phyloP scores from a whole-genome alignment of 2,888 invertebrate species.

The Elmis aenea region DNA sequence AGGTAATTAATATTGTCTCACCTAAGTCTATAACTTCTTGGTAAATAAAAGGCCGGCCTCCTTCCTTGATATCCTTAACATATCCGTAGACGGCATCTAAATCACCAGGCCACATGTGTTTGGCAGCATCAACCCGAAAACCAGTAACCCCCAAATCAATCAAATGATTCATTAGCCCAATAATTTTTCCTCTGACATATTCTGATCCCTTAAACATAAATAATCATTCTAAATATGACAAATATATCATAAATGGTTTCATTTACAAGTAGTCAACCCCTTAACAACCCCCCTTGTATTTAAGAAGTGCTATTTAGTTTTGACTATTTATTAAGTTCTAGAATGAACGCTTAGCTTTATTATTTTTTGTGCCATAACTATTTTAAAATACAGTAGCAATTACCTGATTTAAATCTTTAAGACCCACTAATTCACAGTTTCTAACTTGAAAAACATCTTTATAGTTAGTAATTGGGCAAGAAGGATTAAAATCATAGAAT shows the following conservation, averaged over 20 bases:
- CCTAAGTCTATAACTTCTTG: conserved; percentile 72
- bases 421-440: conserved; percentile 52
- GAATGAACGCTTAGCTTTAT: no score
- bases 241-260: no score
- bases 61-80: conserved; percentile 57
- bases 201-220: conserved; percentile 5
- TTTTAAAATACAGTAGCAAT: no score
- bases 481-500: conserved; percentile 62
- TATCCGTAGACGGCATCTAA: conserved; percentile 61
- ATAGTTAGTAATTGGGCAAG: conserved; percentile 62
- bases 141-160: conserved; percentile 66
- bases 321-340: no score
- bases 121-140: conserved; percentile 73
- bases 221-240: no score
- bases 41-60: conserved; percentile 63
- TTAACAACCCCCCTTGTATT: no score
- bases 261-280: no score
- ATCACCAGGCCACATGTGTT: conserved; percentile 76
- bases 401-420: conserved; percentile 72
- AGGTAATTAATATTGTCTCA: conserved; percentile 22
- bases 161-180: conserved; percentile 63
- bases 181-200: conserved; percentile 61
- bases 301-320: no score
- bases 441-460: conserved; percentile 57
- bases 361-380: no score